Evolutionary conservation across 2,113 vertebrate genomes (phyloP), one percentile per base, ranked within the genome.

Genomic region (Peromyscus polionotus): DNA sequence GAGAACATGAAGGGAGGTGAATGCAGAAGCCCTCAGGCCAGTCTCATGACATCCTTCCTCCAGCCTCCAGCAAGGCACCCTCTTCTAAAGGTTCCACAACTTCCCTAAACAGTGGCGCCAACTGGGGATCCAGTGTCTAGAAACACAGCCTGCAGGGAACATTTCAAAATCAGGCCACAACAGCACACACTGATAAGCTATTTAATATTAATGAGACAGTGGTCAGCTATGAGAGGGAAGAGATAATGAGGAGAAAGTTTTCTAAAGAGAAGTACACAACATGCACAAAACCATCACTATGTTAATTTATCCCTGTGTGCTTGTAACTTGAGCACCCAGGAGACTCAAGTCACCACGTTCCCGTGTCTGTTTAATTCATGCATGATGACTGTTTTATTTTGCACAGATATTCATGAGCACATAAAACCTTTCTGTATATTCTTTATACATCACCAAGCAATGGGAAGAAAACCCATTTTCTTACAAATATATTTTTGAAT

Each of bases 151-250:
- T 51, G 5, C 26, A 5, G 31, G 61, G 80, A 36, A 59, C 42
- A 36, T 51, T 68, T 68, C 19, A 65, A 14, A 68, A 51, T 51
- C 42, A 67, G 36, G 31, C 28, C 33, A 48, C 5, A 6, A 33
- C 26, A 59, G 45, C 22, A 88, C 9, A 81, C 1, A 31, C 16
- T 39, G 28, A 79, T 48, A 84, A 79, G 33, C 6, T 86, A 61
- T 70, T 95, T 95, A 26, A 65, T 94, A 95, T 65, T 90, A 79
- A 90, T 73, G 81, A 94, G n/a, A 14, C 70, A 90, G 42, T 28
- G 93, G 90, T 36, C 86, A 10, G 93, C n/a, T 65, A 63, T 63
- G 20, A 94, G 31, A 95, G 12, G 45, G 17, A 67, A 76, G 11
- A 92, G 75, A 54, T 20, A 3, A 93, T 67, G 9, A n/a, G 4